Evolutionary conservation across 1,140 invertebrate genomes (phyloP).

Genomic region (Sweltsa coloradensis): DNA sequence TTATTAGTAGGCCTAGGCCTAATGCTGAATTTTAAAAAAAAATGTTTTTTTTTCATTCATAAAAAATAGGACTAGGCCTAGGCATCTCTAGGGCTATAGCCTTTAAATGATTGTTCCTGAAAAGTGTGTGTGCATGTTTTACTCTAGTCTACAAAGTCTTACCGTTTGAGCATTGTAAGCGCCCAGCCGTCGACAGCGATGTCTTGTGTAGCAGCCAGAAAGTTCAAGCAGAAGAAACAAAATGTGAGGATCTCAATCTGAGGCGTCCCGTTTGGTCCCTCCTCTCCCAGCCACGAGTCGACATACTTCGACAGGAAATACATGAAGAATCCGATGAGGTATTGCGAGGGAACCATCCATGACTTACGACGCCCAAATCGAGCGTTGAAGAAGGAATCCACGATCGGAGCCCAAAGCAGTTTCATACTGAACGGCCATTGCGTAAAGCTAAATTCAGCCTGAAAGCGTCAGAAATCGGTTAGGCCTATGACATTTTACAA

Average conservation of each 20-base stretch:
- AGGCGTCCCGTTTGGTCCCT: slow-evolving; percentile 33
- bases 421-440: slow-evolving; percentile 98
- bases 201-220: slow-evolving; percentile 96
- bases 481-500: background rate
- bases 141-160: too few species aligned
- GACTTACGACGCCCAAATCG: slow-evolving; percentile 88
- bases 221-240: slow-evolving; percentile 87
- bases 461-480: slow-evolving; percentile 32
- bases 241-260: slow-evolving; percentile 70
- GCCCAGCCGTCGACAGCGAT: slow-evolving; percentile 99
- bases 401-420: slow-evolving; percentile 94
- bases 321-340: slow-evolving; percentile 73
- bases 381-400: slow-evolving; percentile 78
- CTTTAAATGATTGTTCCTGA: too few species aligned
- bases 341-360: slow-evolving; percentile 92
- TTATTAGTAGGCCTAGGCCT: too few species aligned
- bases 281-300: slow-evolving; percentile 57
- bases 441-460: slow-evolving; percentile 98
- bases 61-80: too few species aligned
- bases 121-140: too few species aligned
- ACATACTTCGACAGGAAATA: slow-evolving; percentile 64
- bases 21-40: too few species aligned
- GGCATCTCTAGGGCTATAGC: too few species aligned
- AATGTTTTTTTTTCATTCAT: too few species aligned
- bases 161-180: slow-evolving; percentile 93